These are phyloP conservation scores for Pseudois nayaur DNA, from an alignment of 2,113 vertebrate genomes.

Conservation along the genomic window DNA sequence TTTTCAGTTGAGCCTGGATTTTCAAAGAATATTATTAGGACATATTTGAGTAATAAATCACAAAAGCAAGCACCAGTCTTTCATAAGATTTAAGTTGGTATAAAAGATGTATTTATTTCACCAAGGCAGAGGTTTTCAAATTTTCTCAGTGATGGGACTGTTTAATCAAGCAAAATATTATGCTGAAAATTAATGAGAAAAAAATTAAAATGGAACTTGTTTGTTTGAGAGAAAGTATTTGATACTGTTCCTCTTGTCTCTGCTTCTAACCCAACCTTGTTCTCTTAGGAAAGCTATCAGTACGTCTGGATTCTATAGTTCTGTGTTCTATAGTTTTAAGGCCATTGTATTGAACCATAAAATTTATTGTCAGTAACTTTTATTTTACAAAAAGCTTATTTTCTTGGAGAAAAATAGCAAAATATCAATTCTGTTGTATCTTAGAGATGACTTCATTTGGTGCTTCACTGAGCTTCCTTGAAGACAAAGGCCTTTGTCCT, in stretches of 20 bases:
- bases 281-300: background rate
- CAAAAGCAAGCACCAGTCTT: background rate
- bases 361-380: background rate
- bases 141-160: background rate
- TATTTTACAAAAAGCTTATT: background rate
- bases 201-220: background rate
- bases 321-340: background rate
- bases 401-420: conserved; percentile 5
- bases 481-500: background rate
- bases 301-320: background rate
- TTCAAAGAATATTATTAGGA: background rate
- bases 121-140: background rate
- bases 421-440: background rate
- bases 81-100: background rate
- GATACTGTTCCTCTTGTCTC: background rate
- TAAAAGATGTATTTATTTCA: conserved; percentile 31
- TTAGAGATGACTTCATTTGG: background rate
- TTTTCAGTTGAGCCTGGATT: background rate
- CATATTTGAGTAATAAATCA: background rate
- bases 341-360: background rate
- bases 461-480: background rate
- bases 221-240: background rate
- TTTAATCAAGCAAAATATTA: conserved; percentile 1
- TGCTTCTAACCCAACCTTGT: background rate
- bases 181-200: background rate